phyloP scores from a whole-genome alignment of 2,888 invertebrate species.

The Argyresthia goedartella region DNA sequence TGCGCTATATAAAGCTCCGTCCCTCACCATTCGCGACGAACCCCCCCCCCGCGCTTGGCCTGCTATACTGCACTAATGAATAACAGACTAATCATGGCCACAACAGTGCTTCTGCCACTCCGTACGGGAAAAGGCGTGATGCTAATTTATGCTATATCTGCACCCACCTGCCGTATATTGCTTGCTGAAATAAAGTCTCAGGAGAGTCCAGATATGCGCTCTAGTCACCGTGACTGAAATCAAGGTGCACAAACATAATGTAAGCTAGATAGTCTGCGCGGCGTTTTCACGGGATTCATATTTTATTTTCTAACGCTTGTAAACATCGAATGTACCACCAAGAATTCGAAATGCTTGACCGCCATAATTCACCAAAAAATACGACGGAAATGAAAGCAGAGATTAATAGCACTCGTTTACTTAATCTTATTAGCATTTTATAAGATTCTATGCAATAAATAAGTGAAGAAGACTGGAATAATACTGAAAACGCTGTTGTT shows the following conservation, averaged over 20 bases:
- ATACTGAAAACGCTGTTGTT: neutral
- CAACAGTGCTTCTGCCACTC: too few species aligned
- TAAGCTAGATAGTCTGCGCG: neutral
- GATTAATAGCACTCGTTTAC: neutral
- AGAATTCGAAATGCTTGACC: neutral
- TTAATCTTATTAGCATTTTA: neutral
- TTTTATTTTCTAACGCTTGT: too few species aligned
- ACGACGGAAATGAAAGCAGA: neutral
- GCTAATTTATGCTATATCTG: neutral
- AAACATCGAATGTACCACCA: too few species aligned
- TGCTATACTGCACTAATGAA: neutral
- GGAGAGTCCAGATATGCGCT: constrained; percentile 25
- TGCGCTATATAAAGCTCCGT: too few species aligned
- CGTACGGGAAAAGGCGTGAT: neutral
- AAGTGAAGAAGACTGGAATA: neutral
- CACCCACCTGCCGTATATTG: neutral
- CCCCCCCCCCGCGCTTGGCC: too few species aligned
- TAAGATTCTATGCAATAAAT: neutral
- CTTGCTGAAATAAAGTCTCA: constrained; percentile 6
- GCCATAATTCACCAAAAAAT: too few species aligned
- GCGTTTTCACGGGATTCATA: neutral
- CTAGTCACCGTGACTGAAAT: constrained; percentile 33
- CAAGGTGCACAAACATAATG: neutral
- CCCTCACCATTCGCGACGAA: too few species aligned
- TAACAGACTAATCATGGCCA: neutral